phyloP scores from a whole-genome alignment of 1,140 invertebrate species.

The Lepidotrigona ventralis region DNA sequence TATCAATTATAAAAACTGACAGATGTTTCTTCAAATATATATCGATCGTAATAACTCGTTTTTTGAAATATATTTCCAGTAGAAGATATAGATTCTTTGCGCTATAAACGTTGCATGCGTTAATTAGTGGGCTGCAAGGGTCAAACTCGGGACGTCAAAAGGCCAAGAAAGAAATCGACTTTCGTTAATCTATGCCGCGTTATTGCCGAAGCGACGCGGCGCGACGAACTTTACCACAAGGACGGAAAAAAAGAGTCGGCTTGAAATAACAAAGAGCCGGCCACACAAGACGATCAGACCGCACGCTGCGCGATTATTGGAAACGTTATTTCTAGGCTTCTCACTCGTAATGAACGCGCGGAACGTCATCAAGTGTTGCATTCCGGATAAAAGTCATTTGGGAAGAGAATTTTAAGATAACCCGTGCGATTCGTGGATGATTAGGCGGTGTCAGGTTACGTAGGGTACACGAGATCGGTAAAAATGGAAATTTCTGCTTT shows the following conservation, averaged over 20 bases:
- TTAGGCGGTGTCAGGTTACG: background rate
- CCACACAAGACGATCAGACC: constrained; percentile 63
- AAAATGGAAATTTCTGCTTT: background rate
- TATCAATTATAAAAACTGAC: background rate
- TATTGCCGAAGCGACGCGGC: constrained; percentile 31
- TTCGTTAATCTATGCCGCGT: constrained; percentile 49
- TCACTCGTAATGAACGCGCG: constrained; percentile 24
- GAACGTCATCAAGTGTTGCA: constrained; percentile 27
- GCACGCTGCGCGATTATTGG: constrained; percentile 36
- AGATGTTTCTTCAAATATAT: no score
- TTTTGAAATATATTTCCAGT: background rate
- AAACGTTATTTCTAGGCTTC: constrained; percentile 40
- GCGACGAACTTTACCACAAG: constrained; percentile 15
- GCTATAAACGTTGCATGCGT: constrained; percentile 33
- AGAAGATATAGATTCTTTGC: background rate
- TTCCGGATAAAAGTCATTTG: constrained; percentile 31
- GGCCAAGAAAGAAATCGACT: constrained; percentile 45
- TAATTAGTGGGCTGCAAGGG: constrained; percentile 49
- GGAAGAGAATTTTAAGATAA: constrained; percentile 18
- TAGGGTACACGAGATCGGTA: background rate
- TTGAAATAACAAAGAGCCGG: constrained; percentile 43
- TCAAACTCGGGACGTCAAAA: constrained; percentile 13
- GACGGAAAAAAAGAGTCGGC: constrained; percentile 11
- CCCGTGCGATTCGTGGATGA: background rate
- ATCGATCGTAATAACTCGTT: background rate